Conservation (phyloP, 2,888 invertebrate genomes). For the Hyposoter dolosus region DNA sequence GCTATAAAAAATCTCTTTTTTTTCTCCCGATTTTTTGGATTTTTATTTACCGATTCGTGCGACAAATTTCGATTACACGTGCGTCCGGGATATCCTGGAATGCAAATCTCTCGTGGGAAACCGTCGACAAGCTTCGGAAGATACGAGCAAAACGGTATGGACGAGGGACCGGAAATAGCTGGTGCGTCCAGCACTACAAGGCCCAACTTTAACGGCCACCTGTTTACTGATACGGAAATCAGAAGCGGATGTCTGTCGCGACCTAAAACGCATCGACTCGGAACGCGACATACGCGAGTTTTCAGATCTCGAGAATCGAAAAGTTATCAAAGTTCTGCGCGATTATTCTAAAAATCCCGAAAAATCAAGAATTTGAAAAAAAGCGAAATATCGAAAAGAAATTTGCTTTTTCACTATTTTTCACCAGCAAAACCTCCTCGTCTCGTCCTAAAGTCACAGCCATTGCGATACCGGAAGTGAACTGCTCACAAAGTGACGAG, state of each 20-base stretch:
- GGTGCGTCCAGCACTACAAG: slow-evolving; percentile 59
- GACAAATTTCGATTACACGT: slow-evolving; percentile 55
- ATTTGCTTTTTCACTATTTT: not conserved
- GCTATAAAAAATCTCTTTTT: not conserved
- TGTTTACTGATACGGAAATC: slow-evolving; percentile 80
- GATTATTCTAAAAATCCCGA: not conserved
- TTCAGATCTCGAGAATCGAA: slow-evolving; percentile 34
- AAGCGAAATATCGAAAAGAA: not conserved
- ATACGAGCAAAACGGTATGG: slow-evolving; percentile 16
- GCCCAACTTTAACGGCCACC: slow-evolving; percentile 71
- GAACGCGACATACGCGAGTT: slow-evolving; percentile 57
- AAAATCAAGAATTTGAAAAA: not conserved
- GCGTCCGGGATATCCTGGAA: slow-evolving; percentile 70
- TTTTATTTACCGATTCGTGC: slow-evolving; percentile 23
- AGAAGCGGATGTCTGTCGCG: slow-evolving; percentile 83
- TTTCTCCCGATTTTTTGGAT: not conserved
- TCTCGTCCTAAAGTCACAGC: slow-evolving; percentile 27
- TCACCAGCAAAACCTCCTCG: slow-evolving; percentile 25
- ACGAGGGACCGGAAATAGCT: slow-evolving; percentile 63
- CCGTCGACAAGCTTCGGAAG: slow-evolving; percentile 48
- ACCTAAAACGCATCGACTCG: slow-evolving; percentile 79
- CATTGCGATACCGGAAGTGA: slow-evolving; percentile 50
- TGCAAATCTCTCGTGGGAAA: slow-evolving; percentile 68
- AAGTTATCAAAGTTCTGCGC: not conserved
- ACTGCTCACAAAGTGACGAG: slow-evolving; percentile 49